Conservation (phyloP, 1,140 invertebrate genomes). For the Rhyacophila brunnea region DNA sequence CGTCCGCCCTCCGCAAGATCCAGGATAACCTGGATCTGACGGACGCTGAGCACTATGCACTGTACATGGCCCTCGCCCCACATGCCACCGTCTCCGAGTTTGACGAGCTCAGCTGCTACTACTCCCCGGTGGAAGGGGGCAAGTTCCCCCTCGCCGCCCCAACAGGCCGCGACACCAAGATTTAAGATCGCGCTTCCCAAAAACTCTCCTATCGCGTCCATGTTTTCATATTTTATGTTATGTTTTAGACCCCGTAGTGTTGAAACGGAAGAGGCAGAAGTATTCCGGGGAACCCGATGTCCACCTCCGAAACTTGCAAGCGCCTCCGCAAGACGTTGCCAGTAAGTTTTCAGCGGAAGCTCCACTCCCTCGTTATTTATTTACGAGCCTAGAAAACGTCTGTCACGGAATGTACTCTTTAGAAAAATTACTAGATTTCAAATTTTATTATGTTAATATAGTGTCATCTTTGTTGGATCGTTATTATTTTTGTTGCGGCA, state of each 20-base stretch:
- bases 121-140: conserved; percentile 76
- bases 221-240: conserved; percentile 4
- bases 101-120: conserved; percentile 83
- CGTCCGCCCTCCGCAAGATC: conserved; percentile 44
- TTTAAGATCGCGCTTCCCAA: conserved; percentile 19
- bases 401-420: too few species aligned
- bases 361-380: too few species aligned
- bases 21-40: conserved; percentile 63
- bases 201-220: too few species aligned
- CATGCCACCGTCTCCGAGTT: conserved; percentile 82
- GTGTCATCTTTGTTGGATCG: too few species aligned
- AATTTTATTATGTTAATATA: too few species aligned
- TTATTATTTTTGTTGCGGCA: too few species aligned
- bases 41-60: conserved; percentile 81
- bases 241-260: conserved; percentile 50
- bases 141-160: conserved; percentile 48
- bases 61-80: conserved; percentile 80
- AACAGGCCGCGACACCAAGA: conserved; percentile 26
- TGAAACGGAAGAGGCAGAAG: conserved; percentile 62
- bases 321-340: conserved; percentile 51
- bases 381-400: too few species aligned
- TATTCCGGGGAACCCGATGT: conserved; percentile 55
- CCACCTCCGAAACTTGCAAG: conserved; percentile 52
- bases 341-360: conserved; percentile 53
- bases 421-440: too few species aligned